Evolutionary conservation across 2,797 vertebrate genomes (phyloP).

Genomic region (Chelon labrosus): DNA sequence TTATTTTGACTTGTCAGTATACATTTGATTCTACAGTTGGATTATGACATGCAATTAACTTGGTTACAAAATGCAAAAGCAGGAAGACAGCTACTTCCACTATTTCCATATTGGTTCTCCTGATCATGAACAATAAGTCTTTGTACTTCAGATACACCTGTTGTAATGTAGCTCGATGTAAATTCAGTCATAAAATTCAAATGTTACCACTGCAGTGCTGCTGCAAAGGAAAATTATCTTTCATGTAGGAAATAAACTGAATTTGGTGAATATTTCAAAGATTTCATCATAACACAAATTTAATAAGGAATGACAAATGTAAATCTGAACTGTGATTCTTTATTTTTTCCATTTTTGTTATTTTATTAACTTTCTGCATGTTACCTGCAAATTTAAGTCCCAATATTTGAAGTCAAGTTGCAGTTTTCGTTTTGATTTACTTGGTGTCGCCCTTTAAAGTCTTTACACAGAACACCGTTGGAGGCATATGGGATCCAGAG

Average conservation of each 20-base stretch:
- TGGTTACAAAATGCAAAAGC: not conserved
- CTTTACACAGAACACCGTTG: not conserved
- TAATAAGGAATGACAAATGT: no score
- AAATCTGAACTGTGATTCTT: not conserved
- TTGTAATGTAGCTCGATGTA: no score
- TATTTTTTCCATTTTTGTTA: not conserved
- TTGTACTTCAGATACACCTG: no score
- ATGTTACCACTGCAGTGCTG: not conserved
- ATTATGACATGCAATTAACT: not conserved
- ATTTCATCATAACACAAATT: not conserved
- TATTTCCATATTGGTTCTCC: not conserved
- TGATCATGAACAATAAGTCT: not conserved
- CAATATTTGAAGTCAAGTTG: not conserved
- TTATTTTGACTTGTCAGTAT: not conserved
- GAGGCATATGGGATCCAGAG: not conserved
- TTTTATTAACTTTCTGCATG: not conserved
- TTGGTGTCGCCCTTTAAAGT: conserved; percentile 4
- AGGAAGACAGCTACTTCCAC: not conserved
- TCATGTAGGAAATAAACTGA: not conserved
- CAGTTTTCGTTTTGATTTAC: not conserved
- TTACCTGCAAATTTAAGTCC: not conserved
- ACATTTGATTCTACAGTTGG: not conserved
- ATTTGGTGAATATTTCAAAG: no score
- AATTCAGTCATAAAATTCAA: no score
- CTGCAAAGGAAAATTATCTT: not conserved